Conservation (phyloP, 2,113 vertebrate species). For the Lutjanus erythropterus region DNA sequence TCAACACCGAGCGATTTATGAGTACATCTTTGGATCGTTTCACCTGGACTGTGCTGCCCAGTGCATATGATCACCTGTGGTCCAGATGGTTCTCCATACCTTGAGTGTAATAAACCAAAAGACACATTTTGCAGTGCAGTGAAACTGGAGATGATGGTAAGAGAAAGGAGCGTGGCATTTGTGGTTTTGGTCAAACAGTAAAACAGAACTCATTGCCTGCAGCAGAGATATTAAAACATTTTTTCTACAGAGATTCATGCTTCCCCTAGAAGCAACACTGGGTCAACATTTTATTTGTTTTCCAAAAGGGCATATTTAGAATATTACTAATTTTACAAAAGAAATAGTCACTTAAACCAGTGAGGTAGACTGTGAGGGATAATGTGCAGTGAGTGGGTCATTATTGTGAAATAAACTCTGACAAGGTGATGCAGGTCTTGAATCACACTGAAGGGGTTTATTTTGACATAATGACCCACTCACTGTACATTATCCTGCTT, state of each 20-base stretch:
- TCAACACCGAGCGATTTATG: not conserved
- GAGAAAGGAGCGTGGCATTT: not conserved
- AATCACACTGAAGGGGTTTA: too few species aligned
- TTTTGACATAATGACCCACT: too few species aligned
- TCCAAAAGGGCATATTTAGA: not conserved
- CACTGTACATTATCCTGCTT: too few species aligned
- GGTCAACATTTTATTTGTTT: too few species aligned
- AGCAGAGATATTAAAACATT: not conserved
- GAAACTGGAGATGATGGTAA: conserved; percentile 18
- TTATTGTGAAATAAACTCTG: too few species aligned
- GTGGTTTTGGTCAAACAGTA: not conserved
- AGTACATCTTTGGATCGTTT: conserved; percentile 15
- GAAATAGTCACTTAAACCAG: not conserved
- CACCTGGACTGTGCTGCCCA: not conserved
- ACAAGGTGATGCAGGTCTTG: too few species aligned
- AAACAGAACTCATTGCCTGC: not conserved
- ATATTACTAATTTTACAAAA: not conserved
- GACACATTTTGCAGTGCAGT: not conserved
- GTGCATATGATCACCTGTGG: conserved; percentile 32
- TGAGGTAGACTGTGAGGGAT: too few species aligned
- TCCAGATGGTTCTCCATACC: conserved; percentile 39
- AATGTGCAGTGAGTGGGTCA: too few species aligned
- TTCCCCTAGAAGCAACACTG: too few species aligned
- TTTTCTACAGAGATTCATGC: not conserved
- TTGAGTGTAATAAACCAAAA: not conserved